These are phyloP conservation scores for Cottoperca gobio DNA, from an alignment of 2,797 vertebrate genomes.

Conservation along the genomic window DNA sequence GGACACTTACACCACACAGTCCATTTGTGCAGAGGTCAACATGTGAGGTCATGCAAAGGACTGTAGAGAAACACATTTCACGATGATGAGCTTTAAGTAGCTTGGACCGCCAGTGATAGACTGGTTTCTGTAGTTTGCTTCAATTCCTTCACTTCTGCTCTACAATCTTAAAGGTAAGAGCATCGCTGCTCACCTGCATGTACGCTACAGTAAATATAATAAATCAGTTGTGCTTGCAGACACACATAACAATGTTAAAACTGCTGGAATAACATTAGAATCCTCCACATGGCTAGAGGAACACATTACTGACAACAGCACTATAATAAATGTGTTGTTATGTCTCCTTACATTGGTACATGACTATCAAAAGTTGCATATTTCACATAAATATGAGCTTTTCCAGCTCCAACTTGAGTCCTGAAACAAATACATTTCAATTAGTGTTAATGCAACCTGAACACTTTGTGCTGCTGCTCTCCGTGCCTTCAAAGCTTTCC, in stretches of 20 bases:
- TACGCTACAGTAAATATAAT: not conserved
- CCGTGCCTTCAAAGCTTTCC: not conserved
- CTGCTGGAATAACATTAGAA: not conserved
- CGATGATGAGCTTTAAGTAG: conserved; percentile 4
- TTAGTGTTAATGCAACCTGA: not conserved
- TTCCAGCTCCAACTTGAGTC: not conserved
- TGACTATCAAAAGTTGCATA: not conserved
- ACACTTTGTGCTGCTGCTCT: not conserved
- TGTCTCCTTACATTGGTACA: not conserved
- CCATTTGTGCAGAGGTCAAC: conserved; percentile 3
- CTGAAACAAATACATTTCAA: not conserved
- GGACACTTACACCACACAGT: conserved; percentile 13
- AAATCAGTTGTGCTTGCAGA: not conserved
- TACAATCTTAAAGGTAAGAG: conserved; percentile 13
- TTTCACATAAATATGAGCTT: not conserved
- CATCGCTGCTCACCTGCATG: not conserved
- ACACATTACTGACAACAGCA: not conserved
- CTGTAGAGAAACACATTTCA: conserved; percentile 5
- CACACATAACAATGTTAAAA: conserved; percentile 1
- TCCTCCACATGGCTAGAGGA: not conserved
- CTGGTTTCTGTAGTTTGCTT: conserved; percentile 9
- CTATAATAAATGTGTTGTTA: not conserved
- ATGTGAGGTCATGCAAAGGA: conserved; percentile 18
- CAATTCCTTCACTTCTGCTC: conserved; percentile 8
- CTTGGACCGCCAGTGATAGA: not conserved